A percentile compares a stretch with the other conserved stretches of the same genome.
Conservation (phyloP, 2,888 invertebrate genomes). For the Cylloceria caligata region DNA sequence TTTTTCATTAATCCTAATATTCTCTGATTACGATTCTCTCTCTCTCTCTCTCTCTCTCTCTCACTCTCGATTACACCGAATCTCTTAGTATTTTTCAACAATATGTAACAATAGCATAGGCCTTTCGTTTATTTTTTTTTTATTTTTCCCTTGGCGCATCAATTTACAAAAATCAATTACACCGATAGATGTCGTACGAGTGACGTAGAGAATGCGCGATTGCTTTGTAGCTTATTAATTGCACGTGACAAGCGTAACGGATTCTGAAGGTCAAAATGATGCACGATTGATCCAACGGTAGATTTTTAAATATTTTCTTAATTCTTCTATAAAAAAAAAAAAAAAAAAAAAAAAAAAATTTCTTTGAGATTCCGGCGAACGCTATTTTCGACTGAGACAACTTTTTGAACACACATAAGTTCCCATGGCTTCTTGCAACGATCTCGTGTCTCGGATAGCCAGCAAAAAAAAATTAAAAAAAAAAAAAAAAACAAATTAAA, state of each 20-base stretch:
- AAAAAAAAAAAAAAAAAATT: conserved; percentile 25
- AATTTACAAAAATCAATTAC: conserved; percentile 78
- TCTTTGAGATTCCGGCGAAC: conserved; percentile 18
- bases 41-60: conserved; percentile 69
- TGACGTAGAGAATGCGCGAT: conserved; percentile 21
- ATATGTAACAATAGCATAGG: conserved; percentile 83
- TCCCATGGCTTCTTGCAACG: neutral
- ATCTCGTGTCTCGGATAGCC: conserved; percentile 21
- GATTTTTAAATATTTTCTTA: conserved; percentile 34
- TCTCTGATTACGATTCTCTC: conserved; percentile 79
- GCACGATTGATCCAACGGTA: conserved; percentile 27
- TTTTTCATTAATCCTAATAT: conserved; percentile 80
- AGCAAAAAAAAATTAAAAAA: conserved; percentile 52
- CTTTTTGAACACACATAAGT: conserved; percentile 67
- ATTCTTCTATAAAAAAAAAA: conserved; percentile 34
- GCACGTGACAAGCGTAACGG: conserved; percentile 57
- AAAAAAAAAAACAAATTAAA: conserved; percentile 18
- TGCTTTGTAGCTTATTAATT: conserved; percentile 64
- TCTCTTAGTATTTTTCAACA: conserved; percentile 79
- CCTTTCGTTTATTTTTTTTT: conserved; percentile 72
- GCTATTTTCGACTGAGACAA: conserved; percentile 61
- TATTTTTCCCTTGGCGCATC: conserved; percentile 72
- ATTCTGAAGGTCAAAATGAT: conserved; percentile 24
- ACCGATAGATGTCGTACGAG: conserved; percentile 50
- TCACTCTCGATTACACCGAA: conserved; percentile 60